Base-by-base conservation (phyloP, 92 coral and sea anemone species). In the Zoanthus solanderi region DNA sequence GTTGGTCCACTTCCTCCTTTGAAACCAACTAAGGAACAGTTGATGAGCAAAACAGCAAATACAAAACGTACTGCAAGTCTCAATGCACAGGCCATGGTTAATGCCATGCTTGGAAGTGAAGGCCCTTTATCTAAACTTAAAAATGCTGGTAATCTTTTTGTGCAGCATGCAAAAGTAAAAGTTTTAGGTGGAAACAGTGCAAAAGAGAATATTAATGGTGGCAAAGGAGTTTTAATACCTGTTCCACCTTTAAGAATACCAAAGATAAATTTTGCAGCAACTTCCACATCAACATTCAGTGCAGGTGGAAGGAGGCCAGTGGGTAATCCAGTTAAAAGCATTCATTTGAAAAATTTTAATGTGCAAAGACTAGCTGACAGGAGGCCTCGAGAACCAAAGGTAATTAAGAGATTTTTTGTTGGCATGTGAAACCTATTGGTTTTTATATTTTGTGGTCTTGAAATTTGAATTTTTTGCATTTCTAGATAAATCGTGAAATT, bases 261-360 rank as follows among this genome's bases (percentile, higher is more conserved):
- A 34, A 97, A 97, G 92, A 97, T 97, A 45, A 97, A 95, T 87
- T 97, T 95, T 91, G 99, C 99, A 12, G 99, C 99, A 5, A 97
- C 99, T 4, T 97, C 99, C 0, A 97, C 99, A 56, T 97, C 99
- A 4, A 94, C 96, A 34, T 95, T 97, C 92, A 94, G 98, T 74
- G 90, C 95, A 34, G 98, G 99, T 31, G 94, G 99, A 5, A 89
- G 94, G 48, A 93, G 96, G 72, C 94, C 98, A 28, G 90, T 91
- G 61, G 97, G 96, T 1, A 93, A 92, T 71, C 98, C 98, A 7
- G 78, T 92, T 67, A 93, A 91, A 83, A 93, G 69, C 84, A 89
- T 95, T 78, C 94, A 93, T 68, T 72, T 93, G 83, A 95, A 95
- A 89, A 91, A 80, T 89, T 79, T 93, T 44, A 93, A 87, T 76